Evolutionary conservation across 2,797 vertebrate genomes (phyloP).

Genomic region (Melanotaenia trifasciata): DNA sequence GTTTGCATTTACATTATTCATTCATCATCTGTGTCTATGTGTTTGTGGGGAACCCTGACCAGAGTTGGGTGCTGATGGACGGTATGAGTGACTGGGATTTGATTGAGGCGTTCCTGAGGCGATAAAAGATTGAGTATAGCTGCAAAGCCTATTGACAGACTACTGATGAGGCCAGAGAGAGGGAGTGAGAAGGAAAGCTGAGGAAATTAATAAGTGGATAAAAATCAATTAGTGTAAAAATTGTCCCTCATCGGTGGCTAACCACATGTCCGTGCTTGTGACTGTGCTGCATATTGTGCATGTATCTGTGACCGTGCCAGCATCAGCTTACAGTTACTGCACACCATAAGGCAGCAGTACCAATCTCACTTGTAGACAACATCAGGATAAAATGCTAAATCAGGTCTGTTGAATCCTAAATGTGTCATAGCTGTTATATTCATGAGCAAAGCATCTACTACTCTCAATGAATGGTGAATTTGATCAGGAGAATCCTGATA

Average conservation of each 20-base stretch:
- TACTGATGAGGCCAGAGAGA: slow-evolving; percentile 82
- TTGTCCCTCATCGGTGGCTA: slow-evolving; percentile 74
- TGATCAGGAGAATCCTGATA: slow-evolving; percentile 59
- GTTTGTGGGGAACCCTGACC: slow-evolving; percentile 22
- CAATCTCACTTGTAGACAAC: slow-evolving; percentile 69
- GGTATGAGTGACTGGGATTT: slow-evolving; percentile 80
- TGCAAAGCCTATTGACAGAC: slow-evolving; percentile 83
- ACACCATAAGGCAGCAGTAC: slow-evolving; percentile 41
- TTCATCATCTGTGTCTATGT: slow-evolving; percentile 50
- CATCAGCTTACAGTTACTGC: slow-evolving; percentile 29
- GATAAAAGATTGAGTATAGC: slow-evolving; percentile 80
- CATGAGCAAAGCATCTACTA: slow-evolving; percentile 65
- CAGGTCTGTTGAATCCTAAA: slow-evolving; percentile 77
- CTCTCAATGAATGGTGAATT: slow-evolving; percentile 66
- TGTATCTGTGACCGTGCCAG: slow-evolving; percentile 36
- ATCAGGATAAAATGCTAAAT: slow-evolving; percentile 81
- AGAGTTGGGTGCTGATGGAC: slow-evolving; percentile 64
- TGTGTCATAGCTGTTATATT: slow-evolving; percentile 69
- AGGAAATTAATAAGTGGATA: slow-evolving; percentile 81
- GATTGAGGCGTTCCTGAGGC: slow-evolving; percentile 84
- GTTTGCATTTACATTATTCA: slow-evolving; percentile 53
- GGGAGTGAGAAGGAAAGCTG: slow-evolving; percentile 38
- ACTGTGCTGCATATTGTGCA: slow-evolving; percentile 26
- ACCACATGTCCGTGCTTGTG: slow-evolving; percentile 43
- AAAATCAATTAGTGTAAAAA: slow-evolving; percentile 85